Evolutionary conservation across 2,888 invertebrate species (phyloP).

Genomic region (Dolichopus griseipennis): DNA sequence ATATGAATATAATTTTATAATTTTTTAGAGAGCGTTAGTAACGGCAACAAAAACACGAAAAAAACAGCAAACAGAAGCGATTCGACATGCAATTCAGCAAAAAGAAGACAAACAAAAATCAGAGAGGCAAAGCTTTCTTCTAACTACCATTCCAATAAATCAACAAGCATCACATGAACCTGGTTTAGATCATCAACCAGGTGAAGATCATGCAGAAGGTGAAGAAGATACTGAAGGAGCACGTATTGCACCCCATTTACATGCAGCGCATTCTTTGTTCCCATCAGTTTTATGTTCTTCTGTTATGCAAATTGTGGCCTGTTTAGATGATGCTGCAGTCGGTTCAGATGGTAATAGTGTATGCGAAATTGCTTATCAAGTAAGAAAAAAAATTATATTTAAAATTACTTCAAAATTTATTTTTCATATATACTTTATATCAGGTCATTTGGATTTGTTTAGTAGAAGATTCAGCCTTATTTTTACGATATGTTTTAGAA

Average conservation of each 20-base stretch:
- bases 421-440: background rate
- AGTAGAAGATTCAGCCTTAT: conserved; percentile 94
- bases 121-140: conserved; percentile 90
- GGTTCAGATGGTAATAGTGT: conserved; percentile 91
- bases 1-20: background rate
- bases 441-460: conserved; percentile 95
- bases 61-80: conserved; percentile 97
- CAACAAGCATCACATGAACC: conserved; percentile 95
- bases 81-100: conserved; percentile 87
- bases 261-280: conserved; percentile 89
- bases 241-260: conserved; percentile 71
- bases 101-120: conserved; percentile 91
- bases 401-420: background rate
- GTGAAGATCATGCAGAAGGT: conserved; percentile 83
- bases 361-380: conserved; percentile 92
- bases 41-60: conserved; percentile 98
- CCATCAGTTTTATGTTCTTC: conserved; percentile 95
- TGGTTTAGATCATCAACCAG: conserved; percentile 70
- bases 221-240: conserved; percentile 60
- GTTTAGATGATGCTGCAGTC: conserved; percentile 94
- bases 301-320: conserved; percentile 86
- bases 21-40: conserved; percentile 72
- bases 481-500: conserved; percentile 91
- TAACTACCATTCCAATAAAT: conserved; percentile 91
- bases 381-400: conserved; percentile 34